Base-by-base conservation (phyloP, 2,797 vertebrate genomes). In the Sparus aurata region DNA sequence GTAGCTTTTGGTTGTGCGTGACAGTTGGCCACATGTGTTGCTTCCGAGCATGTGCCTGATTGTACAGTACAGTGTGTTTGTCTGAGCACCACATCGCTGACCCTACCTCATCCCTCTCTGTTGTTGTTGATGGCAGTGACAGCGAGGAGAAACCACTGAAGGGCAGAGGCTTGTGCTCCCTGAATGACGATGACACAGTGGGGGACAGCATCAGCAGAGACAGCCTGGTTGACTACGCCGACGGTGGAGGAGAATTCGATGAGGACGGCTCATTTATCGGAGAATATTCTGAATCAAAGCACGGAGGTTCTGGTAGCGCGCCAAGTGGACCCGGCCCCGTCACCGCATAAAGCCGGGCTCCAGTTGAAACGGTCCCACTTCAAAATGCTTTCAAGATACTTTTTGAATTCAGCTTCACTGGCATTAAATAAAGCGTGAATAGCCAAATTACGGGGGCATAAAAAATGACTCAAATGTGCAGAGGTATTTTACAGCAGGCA, bases 211-310 rank as follows among this genome's bases (percentile, higher is more conserved):
- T 97, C 80, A 97, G 97, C 81, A 95, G 96, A 75, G 96, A 97
- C 93, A 97, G 97, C 92, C 90, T 97, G 82, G 96, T 91, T 2
- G 95, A 96, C 83, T 98, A 97, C 5, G 94, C 96, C 4, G 96
- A 97, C 2, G 96, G 96, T 12, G 97, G 94, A 1, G 92, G 93
- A 41, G 95, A 97, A 79, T 99, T 98, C 93, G 94, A 94, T 13
- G 98, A 99, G 94, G 98, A 99, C 2, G 98, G 98, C 38, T 99
- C 98, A 3, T 99, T 99, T 86, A 99, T 99, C 53, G 98, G 98
- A 1, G 97, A 97, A 88, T 99, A 99, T 55, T 92, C 93, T 1
- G 94, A 82, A 75, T 88, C 81, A 69, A 96, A 91, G 84, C 96
- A 93, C 66, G 87, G 94, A 85, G 92, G 93, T 64, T 96, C 97